Conservation (phyloP, 2,113 vertebrate species). For the Hydrochoerus hydrochaeris region DNA sequence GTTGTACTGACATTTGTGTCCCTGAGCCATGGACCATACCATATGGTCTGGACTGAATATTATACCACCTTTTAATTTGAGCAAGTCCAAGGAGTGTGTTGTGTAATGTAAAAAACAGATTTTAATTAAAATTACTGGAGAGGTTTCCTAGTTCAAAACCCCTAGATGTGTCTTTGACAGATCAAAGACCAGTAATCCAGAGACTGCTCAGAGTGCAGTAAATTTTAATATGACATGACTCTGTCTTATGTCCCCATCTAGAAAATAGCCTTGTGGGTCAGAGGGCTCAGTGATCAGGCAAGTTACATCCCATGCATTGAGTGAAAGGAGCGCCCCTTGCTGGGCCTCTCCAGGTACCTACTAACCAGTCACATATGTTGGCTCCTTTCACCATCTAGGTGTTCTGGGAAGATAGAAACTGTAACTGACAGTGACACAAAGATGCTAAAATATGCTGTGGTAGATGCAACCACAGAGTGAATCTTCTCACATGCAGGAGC, state of each 20-base stretch:
- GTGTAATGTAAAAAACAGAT: neutral
- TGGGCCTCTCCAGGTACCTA: neutral
- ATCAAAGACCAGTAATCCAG: neutral
- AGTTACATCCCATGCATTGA: neutral
- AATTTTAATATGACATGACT: neutral
- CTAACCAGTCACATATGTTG: neutral
- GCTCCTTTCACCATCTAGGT: slow-evolving; percentile 56
- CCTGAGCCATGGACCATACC: neutral
- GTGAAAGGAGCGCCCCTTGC: slow-evolving; percentile 47
- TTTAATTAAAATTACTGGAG: slow-evolving; percentile 11
- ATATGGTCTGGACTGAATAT: neutral
- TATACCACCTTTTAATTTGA: slow-evolving; percentile 25
- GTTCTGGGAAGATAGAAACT: slow-evolving; percentile 35
- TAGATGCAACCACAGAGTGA: neutral
- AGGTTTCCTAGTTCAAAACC: slow-evolving; percentile 36
- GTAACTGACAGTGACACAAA: neutral
- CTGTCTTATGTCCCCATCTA: slow-evolving; percentile 44
- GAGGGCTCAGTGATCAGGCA: slow-evolving; percentile 55
- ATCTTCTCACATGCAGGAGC: neutral
- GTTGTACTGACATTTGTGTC: neutral
- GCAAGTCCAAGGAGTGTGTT: neutral
- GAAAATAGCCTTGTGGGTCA: slow-evolving; percentile 50
- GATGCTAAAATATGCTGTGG: neutral
- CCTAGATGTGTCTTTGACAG: slow-evolving; percentile 15
- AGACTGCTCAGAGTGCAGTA: slow-evolving; percentile 42